These are phyloP conservation scores for Musca vetustissima DNA, from an alignment of 1,140 invertebrate species.

Conservation along the genomic window DNA sequence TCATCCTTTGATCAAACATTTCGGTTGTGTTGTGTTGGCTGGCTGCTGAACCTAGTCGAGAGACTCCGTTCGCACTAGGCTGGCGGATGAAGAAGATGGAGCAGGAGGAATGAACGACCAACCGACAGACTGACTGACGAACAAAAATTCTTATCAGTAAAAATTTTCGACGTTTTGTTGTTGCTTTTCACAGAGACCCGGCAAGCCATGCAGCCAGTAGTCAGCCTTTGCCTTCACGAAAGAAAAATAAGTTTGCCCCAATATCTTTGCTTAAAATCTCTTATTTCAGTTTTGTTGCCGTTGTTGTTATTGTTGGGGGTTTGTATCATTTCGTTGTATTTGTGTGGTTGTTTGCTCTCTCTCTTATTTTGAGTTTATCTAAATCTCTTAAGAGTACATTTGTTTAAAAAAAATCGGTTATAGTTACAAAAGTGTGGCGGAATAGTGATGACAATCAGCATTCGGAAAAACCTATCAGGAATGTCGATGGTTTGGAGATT, in stretches of 20 bases:
- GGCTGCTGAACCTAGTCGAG: conserved; percentile 12
- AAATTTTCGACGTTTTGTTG: conserved; percentile 6
- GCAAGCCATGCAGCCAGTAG: no score
- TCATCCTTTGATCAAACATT: conserved; percentile 21
- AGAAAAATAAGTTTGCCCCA: conserved; percentile 10
- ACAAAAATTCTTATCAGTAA: conserved; percentile 21
- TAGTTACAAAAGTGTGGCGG: no score
- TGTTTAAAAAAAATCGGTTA: no score
- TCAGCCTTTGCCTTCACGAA: conserved; percentile 15
- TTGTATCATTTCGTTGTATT: conserved; percentile 12
- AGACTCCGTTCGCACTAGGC: background rate
- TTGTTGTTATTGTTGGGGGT: no score
- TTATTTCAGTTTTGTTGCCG: background rate
- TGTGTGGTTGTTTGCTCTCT: background rate
- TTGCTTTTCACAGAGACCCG: conserved; percentile 11
- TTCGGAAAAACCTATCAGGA: no score
- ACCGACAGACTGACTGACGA: background rate
- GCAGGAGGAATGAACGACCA: background rate
- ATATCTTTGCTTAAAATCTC: conserved; percentile 21
- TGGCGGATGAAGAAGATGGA: background rate
- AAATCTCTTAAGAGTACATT: no score
- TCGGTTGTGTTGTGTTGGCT: background rate
- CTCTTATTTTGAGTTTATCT: background rate
- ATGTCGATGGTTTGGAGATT: no score
- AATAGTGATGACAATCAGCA: no score